Base-by-base conservation (phyloP, 2,888 invertebrate genomes). In the Protonemura montana region DNA sequence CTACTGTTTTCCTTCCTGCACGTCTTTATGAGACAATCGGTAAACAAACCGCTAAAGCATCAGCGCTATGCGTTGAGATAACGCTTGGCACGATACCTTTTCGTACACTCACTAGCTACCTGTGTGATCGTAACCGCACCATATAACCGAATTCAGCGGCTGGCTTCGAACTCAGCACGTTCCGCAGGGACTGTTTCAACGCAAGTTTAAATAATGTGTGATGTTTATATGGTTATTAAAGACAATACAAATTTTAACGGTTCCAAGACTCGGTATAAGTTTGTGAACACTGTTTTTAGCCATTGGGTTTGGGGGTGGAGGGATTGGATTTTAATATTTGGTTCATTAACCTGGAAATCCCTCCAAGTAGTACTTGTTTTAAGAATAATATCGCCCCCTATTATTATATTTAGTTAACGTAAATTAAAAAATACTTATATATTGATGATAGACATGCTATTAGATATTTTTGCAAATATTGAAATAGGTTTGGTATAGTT, bases 11-110 rank as follows among this genome's bases (percentile, higher is more conserved):
- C 81, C 28, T 81, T 29, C 81, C 29, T 21, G 81, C 81, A 81
- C 81, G 81, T 81, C 81, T 81, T 81, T 81, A 81, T 81, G 81
- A 81, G 30, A 81, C 59, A n/a, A 59, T 30, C 28, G 81, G 81
- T 41, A 82, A 82, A 82, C 82, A 82, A 35, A 7, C 30, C 25
- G 42, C 25, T 41, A 30, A 82, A 82, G 30, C 82, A 82, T 25
- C 30, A 81, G 25, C 27, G 81, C 81, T 21, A n/a, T 7, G 28
- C 81, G n/a, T n/a, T 29, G 28, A 30, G 27, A 27, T 78, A 29
- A 78, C 21, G n/a, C 25, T 28, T 30, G 16, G 21, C 30, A 81
- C 29, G 30, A 2, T 27, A 81, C 30, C 81, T 0, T 59, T 2
- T 21, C 59, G 7, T 59, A 21, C 59, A 10, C 21, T 59, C 59